These are phyloP conservation scores for Drosophila pseudoobscura DNA, from an alignment of 1,140 invertebrate genomes.

Conservation along the genomic window DNA sequence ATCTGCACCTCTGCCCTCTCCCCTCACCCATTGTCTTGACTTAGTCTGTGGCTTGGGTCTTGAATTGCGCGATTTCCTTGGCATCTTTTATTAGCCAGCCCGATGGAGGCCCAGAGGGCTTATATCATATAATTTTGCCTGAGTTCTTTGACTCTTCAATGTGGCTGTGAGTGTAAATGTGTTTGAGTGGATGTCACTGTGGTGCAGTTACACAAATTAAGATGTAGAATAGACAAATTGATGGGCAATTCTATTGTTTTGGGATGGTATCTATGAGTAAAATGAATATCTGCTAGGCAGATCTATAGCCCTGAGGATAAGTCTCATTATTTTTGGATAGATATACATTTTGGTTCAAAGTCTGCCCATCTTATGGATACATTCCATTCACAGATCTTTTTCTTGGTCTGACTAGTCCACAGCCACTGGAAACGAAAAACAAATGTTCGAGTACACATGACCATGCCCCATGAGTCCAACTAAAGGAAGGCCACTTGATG, in stretches of 20 bases:
- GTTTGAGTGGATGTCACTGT: not conserved
- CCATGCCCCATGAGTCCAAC: conserved; percentile 14
- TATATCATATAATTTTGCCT: conserved; percentile 21
- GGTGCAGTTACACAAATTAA: not conserved
- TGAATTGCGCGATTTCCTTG: conserved; percentile 31
- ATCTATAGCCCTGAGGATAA: too few species aligned
- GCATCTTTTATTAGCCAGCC: conserved; percentile 53
- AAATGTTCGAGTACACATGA: conserved; percentile 21
- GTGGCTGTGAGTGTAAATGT: not conserved
- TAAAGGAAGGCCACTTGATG: conserved; percentile 68
- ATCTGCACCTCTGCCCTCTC: conserved; percentile 9
- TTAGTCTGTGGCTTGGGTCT: conserved; percentile 22
- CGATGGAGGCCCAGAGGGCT: conserved; percentile 58
- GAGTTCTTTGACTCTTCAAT: conserved; percentile 15
- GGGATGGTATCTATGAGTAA: too few species aligned
- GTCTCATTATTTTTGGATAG: too few species aligned
- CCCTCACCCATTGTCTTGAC: conserved; percentile 9
- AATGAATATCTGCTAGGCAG: too few species aligned
- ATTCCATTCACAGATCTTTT: not conserved
- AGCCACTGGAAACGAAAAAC: conserved; percentile 38
- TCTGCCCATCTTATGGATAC: too few species aligned
- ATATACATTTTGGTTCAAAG: too few species aligned
- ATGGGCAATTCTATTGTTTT: too few species aligned
- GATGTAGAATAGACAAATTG: too few species aligned
- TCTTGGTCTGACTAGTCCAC: conserved; percentile 38